Conservation (phyloP, 2,888 invertebrate species). For the Cordilura impudica region DNA sequence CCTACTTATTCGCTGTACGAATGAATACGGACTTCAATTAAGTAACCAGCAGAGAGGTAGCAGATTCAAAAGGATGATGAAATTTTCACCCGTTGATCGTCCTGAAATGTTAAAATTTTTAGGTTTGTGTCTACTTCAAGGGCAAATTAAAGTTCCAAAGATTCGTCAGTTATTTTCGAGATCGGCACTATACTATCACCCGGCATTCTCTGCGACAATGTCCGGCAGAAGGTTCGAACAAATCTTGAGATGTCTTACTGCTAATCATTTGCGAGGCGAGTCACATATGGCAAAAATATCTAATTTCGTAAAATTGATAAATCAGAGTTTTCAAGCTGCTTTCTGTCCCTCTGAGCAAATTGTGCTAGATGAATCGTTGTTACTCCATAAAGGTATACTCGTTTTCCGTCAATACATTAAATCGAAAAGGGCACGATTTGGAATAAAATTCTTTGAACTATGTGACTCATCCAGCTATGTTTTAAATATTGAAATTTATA, state of each 20-base stretch:
- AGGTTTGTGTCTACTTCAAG: constrained; percentile 45
- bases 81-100: constrained; percentile 37
- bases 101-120: constrained; percentile 34
- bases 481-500: not conserved
- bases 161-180: too few relatives aligned
- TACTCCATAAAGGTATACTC: constrained; percentile 20
- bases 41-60: too few relatives aligned
- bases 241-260: constrained; percentile 46
- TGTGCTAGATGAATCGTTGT: constrained; percentile 36
- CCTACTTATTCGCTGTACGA: too few relatives aligned
- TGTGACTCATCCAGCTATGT: too few relatives aligned
- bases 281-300: constrained; percentile 25
- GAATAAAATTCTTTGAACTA: too few relatives aligned
- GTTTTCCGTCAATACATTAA: too few relatives aligned
- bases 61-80: constrained; percentile 16
- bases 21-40: too few relatives aligned
- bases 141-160: constrained; percentile 1
- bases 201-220: too few relatives aligned
- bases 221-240: constrained; percentile 44
- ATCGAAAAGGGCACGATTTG: constrained; percentile 24
- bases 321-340: too few relatives aligned
- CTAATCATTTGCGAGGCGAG: constrained; percentile 36
- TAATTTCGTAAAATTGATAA: constrained; percentile 34
- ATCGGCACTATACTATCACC: not conserved
- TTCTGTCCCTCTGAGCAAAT: constrained; percentile 24